Evolutionary conservation across 2,888 invertebrate genomes (phyloP).

Genomic region (Anodontia alba): DNA sequence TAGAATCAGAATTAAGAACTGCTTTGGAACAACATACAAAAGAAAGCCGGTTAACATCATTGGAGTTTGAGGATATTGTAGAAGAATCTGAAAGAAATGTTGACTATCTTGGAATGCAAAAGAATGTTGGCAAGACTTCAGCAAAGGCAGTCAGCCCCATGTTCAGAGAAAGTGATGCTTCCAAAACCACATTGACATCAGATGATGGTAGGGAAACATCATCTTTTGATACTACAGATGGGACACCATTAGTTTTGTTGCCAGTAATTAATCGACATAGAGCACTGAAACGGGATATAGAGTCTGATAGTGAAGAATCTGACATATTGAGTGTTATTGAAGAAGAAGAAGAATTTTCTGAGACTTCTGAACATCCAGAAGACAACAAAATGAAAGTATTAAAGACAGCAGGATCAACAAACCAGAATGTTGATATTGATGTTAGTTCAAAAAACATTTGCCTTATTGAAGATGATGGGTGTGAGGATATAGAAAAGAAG

Average conservation of each 20-base stretch:
- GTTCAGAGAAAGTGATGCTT: neutral
- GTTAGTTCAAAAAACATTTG: neutral
- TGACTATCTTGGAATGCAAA: constrained; percentile 22
- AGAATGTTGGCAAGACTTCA: neutral
- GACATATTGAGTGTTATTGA: constrained; percentile 79
- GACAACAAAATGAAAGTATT: neutral
- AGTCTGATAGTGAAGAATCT: constrained; percentile 54
- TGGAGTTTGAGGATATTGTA: constrained; percentile 6
- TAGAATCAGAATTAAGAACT: constrained; percentile 38
- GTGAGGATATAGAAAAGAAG: neutral
- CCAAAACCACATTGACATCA: neutral
- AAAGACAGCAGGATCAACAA: neutral
- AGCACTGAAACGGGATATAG: neutral
- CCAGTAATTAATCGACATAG: neutral
- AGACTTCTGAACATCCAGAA: constrained; percentile 23
- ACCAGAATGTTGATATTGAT: neutral
- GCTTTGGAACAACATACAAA: constrained; percentile 39
- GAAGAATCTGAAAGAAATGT: constrained; percentile 6
- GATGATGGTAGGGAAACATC: neutral
- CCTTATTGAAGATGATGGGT: neutral
- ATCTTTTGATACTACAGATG: neutral
- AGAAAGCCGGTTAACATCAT: neutral
- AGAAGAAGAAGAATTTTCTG: constrained; percentile 73
- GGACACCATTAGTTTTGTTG: neutral
- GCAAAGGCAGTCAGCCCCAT: too few relatives aligned